Conservation (phyloP, 2,113 vertebrate genomes). For the Onychorhynchus coronatus region DNA sequence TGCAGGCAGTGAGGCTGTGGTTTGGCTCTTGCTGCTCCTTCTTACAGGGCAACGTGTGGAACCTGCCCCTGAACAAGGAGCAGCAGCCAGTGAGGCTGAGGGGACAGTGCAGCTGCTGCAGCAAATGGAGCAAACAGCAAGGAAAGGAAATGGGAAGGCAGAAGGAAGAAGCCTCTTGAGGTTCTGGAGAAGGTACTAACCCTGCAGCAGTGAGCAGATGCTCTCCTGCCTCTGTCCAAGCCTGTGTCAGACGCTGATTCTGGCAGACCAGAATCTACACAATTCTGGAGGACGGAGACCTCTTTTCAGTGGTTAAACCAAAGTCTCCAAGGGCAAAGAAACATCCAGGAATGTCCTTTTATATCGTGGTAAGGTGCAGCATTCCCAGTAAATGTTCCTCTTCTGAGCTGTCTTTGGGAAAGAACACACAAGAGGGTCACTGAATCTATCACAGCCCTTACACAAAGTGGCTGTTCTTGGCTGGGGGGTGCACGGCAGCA, state of each 20-base stretch:
- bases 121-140: neutral
- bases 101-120: neutral
- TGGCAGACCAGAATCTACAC: neutral
- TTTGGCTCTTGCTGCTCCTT: neutral
- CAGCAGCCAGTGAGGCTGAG: neutral
- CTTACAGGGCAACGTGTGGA: neutral
- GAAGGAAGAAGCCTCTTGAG: neutral
- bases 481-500: neutral
- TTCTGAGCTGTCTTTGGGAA: neutral
- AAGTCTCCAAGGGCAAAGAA: neutral
- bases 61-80: neutral
- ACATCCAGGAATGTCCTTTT: neutral
- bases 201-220: neutral
- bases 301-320: neutral
- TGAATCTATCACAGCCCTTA: neutral
- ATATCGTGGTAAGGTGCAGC: neutral
- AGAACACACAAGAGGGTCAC: neutral
- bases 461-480: neutral
- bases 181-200: conserved; percentile 33
- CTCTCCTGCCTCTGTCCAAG: neutral
- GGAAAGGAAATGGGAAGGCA: neutral
- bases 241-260: neutral
- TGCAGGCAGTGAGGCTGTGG: fast-evolving
- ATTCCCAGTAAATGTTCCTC: neutral
- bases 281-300: neutral